These are phyloP conservation scores for Teleiodes luculella DNA, from an alignment of 2,888 invertebrate genomes.

Conservation along the genomic window DNA sequence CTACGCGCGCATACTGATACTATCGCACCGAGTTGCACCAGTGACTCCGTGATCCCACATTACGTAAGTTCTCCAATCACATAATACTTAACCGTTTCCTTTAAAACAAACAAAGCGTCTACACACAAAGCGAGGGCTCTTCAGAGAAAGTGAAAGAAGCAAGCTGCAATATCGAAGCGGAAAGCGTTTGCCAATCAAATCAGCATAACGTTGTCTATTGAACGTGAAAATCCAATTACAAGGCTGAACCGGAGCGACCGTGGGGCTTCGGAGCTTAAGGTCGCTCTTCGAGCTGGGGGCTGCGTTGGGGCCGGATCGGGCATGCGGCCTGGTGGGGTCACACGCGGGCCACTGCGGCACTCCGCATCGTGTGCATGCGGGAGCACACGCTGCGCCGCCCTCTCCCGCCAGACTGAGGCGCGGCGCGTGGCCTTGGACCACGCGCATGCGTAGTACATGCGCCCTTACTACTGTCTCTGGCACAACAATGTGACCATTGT, in stretches of 20 bases:
- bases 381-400: slow-evolving; percentile 59
- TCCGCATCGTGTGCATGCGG: slow-evolving; percentile 53
- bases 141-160: slow-evolving; percentile 58
- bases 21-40: slow-evolving; percentile 60
- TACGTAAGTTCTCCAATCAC: slow-evolving; percentile 57
- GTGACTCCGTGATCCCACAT: slow-evolving; percentile 48
- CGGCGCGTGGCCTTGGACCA: slow-evolving; percentile 65
- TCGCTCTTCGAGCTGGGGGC: slow-evolving; percentile 61
- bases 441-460: slow-evolving; percentile 61
- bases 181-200: slow-evolving; percentile 72
- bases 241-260: slow-evolving; percentile 74
- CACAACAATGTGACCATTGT: slow-evolving; percentile 47
- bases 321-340: slow-evolving; percentile 59
- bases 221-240: slow-evolving; percentile 76
- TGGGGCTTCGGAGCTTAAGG: slow-evolving; percentile 68
- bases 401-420: slow-evolving; percentile 71
- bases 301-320: slow-evolving; percentile 54
- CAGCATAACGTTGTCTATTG: slow-evolving; percentile 68
- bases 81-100: slow-evolving; percentile 42
- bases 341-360: slow-evolving; percentile 63
- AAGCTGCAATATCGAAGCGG: slow-evolving; percentile 70
- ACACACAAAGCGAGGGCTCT: slow-evolving; percentile 57
- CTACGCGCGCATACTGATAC: slow-evolving; percentile 42
- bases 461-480: slow-evolving; percentile 59
- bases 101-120: slow-evolving; percentile 61